These are phyloP conservation scores for Epinotia demarniana DNA, from an alignment of 2,888 invertebrate species.

Conservation along the genomic window DNA sequence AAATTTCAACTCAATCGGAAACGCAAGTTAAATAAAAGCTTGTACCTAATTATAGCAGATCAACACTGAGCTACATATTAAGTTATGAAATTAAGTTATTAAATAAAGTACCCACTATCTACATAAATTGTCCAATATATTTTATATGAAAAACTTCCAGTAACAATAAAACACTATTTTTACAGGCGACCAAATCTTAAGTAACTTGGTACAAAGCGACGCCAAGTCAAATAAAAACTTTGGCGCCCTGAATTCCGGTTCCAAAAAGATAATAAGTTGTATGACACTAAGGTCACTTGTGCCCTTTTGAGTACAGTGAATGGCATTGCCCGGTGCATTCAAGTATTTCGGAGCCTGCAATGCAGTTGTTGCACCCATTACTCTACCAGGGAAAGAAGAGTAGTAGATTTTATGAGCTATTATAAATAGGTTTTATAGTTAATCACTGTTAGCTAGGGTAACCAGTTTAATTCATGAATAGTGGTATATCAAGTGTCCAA, in stretches of 20 bases:
- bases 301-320: not conserved
- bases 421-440: too few relatives aligned
- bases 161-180: conserved; percentile 29
- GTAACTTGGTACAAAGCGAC: conserved; percentile 52
- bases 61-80: too few relatives aligned
- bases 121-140: not conserved
- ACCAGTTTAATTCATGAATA: too few relatives aligned
- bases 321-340: conserved; percentile 23
- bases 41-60: too few relatives aligned
- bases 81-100: too few relatives aligned
- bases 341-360: conserved; percentile 42
- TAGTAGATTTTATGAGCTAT: conserved; percentile 1
- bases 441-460: too few relatives aligned
- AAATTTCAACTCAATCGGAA: too few relatives aligned
- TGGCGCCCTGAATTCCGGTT: not conserved
- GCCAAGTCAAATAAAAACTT: conserved; percentile 35
- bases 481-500: too few relatives aligned
- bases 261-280: not conserved
- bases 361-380: conserved; percentile 41
- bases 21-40: too few relatives aligned
- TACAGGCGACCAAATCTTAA: conserved; percentile 41
- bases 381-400: conserved; percentile 3
- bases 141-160: not conserved
- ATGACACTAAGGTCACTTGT: not conserved
- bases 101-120: too few relatives aligned